phyloP scores from a whole-genome alignment of 2,797 vertebrate genomes.

The Tokudaia tokunoshimensis region DNA sequence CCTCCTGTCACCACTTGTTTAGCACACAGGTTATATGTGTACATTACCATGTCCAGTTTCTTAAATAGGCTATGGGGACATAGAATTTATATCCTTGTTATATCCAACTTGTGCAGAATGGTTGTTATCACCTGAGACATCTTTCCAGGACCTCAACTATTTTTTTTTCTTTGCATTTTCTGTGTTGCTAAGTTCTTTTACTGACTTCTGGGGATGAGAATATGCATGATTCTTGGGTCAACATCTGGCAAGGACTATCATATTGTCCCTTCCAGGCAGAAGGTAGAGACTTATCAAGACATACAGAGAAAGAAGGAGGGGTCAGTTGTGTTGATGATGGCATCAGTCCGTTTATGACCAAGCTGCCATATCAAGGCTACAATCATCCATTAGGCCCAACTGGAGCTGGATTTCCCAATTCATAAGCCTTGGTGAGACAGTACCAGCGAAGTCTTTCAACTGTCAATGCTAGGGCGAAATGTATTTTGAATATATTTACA shows the following conservation, averaged over 20 bases:
- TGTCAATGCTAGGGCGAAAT: background rate
- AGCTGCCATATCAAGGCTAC: too few relatives aligned
- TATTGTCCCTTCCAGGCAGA: background rate
- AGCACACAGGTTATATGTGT: background rate
- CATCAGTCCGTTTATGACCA: background rate
- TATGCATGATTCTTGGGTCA: background rate
- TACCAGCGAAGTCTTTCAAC: background rate
- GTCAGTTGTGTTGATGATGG: background rate
- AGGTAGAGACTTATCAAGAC: background rate
- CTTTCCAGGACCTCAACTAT: background rate
- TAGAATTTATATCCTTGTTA: background rate
- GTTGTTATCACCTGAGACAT: background rate
- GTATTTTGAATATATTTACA: background rate
- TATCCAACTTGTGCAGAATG: background rate
- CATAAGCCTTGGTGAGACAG: background rate
- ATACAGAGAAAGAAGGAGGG: background rate
- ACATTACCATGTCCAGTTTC: background rate
- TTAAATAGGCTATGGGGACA: background rate
- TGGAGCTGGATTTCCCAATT: background rate
- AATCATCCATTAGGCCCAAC: too few relatives aligned
- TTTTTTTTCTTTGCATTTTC: background rate
- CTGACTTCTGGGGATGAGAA: background rate
- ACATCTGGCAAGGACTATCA: too few relatives aligned
- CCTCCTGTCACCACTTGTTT: background rate
- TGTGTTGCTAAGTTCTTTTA: background rate